Conservation (phyloP, 37 sponge, comb jelly and placozoan species). For the Ianthella basta region DNA sequence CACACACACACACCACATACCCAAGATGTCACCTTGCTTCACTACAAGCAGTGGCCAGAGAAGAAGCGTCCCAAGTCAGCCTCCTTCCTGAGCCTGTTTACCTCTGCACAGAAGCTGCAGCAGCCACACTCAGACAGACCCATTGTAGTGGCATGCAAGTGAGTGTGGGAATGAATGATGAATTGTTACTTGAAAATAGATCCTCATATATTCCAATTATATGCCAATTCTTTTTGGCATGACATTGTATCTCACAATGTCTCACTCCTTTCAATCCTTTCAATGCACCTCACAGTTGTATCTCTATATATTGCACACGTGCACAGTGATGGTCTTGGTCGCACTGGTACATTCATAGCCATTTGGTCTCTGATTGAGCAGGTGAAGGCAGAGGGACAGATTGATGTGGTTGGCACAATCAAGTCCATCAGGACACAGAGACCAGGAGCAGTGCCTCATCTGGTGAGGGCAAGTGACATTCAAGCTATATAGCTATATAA, state of each 20-base stretch:
- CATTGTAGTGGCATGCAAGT: slow-evolving; percentile 20
- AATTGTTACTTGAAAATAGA: too few relatives aligned
- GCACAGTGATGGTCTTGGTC: too few relatives aligned
- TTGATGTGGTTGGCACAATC: background rate
- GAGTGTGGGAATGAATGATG: background rate
- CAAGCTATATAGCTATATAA: too few relatives aligned
- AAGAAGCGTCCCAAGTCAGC: background rate
- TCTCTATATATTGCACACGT: too few relatives aligned
- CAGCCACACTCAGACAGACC: background rate
- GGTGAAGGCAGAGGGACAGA: slow-evolving; percentile 10
- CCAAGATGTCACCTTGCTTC: background rate
- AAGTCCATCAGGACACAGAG: slow-evolving; percentile 11
- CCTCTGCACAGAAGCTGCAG: background rate
- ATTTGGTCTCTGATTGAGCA: slow-evolving; percentile 6
- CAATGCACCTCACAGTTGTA: too few relatives aligned
- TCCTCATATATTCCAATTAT: too few relatives aligned
- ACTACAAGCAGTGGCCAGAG: slow-evolving; percentile 10
- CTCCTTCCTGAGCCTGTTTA: background rate
- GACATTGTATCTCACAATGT: too few relatives aligned
- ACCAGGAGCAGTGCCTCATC: slow-evolving; percentile 1
- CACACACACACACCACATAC: background rate
- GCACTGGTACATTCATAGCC: background rate
- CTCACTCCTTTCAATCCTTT: too few relatives aligned
- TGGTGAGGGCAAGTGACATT: background rate
- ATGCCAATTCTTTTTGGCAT: too few relatives aligned